phyloP scores from a whole-genome alignment of 2,888 invertebrate genomes.

The Drosophila leonis region DNA sequence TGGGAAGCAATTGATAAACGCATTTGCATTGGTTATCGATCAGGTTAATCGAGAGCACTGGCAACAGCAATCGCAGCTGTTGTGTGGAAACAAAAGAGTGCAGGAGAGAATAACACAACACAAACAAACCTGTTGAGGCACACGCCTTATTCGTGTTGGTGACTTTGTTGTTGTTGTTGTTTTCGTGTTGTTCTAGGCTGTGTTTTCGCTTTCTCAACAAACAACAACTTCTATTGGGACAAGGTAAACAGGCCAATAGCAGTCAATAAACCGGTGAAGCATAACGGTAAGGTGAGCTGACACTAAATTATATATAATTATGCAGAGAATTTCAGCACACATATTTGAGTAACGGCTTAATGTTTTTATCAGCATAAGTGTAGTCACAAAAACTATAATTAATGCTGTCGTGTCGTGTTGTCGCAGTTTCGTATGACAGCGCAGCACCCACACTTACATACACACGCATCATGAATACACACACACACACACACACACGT shows the following conservation, averaged over 20 bases:
- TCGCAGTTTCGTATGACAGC: conserved; percentile 34
- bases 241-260: conserved; percentile 65
- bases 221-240: conserved; percentile 52
- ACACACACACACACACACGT: conserved; percentile 8
- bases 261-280: conserved; percentile 32
- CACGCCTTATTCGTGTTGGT: conserved; percentile 37
- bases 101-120: conserved; percentile 11
- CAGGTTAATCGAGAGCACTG: conserved; percentile 42
- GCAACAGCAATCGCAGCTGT: conserved; percentile 16
- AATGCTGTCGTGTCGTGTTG: conserved; percentile 46
- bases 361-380: conserved; percentile 13
- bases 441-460: conserved; percentile 42
- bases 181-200: conserved; percentile 28
- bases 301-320: conserved; percentile 19
- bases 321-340: conserved; percentile 9
- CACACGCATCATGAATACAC: conserved; percentile 16
- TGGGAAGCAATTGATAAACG: conserved; percentile 45
- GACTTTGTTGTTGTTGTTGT: conserved; percentile 38
- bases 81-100: conserved; percentile 12
- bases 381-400: conserved; percentile 25
- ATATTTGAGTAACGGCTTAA: conserved; percentile 17
- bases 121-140: conserved; percentile 60
- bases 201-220: conserved; percentile 71
- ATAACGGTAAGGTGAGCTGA: conserved; percentile 27
- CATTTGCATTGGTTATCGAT: conserved; percentile 42